A percentile compares a stretch with the other conserved stretches of the same genome.
These are phyloP conservation scores for Poecilia wingei DNA, from an alignment of 2,797 vertebrate genomes.

Conservation along the genomic window DNA sequence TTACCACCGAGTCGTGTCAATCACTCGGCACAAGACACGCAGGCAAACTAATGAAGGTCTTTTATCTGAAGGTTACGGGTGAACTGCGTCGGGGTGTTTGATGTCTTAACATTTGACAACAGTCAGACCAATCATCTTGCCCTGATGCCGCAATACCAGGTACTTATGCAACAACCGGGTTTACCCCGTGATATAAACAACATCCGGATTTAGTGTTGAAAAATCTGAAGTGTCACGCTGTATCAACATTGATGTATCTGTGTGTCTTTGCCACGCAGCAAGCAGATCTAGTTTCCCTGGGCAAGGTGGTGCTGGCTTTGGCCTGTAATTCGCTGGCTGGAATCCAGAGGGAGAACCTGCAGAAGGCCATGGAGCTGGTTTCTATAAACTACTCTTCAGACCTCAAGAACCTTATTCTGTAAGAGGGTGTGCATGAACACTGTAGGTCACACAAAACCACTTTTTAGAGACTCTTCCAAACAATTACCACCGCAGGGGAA, in stretches of 20 bases:
- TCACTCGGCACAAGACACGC: not conserved
- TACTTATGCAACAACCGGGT: slow-evolving; percentile 38
- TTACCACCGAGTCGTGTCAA: not conserved
- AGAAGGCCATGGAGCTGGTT: slow-evolving; percentile 99
- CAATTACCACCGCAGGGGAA: not conserved
- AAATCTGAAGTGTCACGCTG: not conserved
- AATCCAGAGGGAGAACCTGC: slow-evolving; percentile 98
- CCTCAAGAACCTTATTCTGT: slow-evolving; percentile 99
- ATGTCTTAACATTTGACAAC: slow-evolving; percentile 99
- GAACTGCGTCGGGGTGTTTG: slow-evolving; percentile 97
- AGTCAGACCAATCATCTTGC: slow-evolving; percentile 98
- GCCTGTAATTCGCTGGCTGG: slow-evolving; percentile 98
- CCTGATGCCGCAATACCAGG: slow-evolving; percentile 95
- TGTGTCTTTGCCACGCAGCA: slow-evolving; percentile 80
- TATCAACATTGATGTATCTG: not conserved
- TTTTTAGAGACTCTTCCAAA: not conserved
- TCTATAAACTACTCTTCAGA: slow-evolving; percentile 99
- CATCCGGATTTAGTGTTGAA: not conserved
- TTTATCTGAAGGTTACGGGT: slow-evolving; percentile 81
- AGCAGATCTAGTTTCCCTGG: slow-evolving; percentile 98
- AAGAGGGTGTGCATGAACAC: slow-evolving; percentile 48
- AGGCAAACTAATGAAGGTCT: slow-evolving; percentile 12
- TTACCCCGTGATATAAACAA: not conserved
- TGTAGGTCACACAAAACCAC: not conserved
- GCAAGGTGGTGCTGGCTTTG: slow-evolving; percentile 98